Conservation (phyloP, 2,113 vertebrate species). For the Microcebus ravelobensis region DNA sequence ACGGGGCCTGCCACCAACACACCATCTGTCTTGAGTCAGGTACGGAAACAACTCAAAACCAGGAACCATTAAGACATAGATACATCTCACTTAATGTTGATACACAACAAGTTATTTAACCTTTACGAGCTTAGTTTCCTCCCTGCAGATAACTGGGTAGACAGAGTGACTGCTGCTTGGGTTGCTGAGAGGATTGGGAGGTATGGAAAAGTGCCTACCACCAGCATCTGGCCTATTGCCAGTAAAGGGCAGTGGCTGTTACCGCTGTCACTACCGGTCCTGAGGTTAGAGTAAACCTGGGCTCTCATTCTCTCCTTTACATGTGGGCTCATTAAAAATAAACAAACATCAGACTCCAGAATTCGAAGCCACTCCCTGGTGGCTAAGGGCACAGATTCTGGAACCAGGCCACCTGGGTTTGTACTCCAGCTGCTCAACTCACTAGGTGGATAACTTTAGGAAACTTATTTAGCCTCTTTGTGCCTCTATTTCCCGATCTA, state of each 20-base stretch:
- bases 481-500: neutral
- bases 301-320: neutral
- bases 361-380: neutral
- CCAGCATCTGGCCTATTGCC: rapidly evolving
- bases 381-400: neutral
- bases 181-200: neutral
- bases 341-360: neutral
- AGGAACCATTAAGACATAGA: neutral
- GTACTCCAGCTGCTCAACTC: neutral
- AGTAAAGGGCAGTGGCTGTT: neutral
- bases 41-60: neutral
- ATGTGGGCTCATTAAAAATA: neutral
- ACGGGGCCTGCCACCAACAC: neutral
- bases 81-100: neutral
- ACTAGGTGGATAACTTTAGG: neutral
- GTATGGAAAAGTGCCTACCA: neutral
- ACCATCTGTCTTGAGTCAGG: neutral
- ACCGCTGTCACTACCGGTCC: neutral
- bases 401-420: neutral
- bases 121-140: neutral
- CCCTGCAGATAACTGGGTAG: neutral
- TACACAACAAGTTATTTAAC: neutral
- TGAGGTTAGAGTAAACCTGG: neutral
- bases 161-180: neutral
- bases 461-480: neutral